Percentiles rank a stretch among this genome's conserved stretches.
Conservation (phyloP, 2,797 vertebrate species). For the Esox masquinongy region DNA sequence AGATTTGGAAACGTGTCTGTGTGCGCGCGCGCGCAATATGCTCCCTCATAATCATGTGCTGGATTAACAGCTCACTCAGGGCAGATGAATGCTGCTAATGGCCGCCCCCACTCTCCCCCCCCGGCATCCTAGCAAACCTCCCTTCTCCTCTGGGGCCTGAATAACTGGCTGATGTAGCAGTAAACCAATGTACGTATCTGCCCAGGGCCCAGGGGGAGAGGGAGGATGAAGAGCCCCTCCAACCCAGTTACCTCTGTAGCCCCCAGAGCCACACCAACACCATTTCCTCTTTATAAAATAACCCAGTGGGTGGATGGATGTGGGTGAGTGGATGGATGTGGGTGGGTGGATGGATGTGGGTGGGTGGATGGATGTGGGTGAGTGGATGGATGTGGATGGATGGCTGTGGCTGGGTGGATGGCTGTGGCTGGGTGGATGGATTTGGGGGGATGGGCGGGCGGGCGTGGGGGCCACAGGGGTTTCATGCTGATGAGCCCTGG, state of each 20-base stretch:
- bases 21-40: constrained; percentile 48
- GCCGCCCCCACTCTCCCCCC: constrained; percentile 26
- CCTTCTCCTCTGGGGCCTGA: constrained; percentile 30
- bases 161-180: constrained; percentile 48
- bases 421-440: constrained; percentile 5
- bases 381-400: constrained; percentile 41
- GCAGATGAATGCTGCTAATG: neutral
- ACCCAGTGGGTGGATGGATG: constrained; percentile 53
- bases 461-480: constrained; percentile 20
- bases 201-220: constrained; percentile 23
- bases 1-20: constrained; percentile 12
- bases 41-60: constrained; percentile 64
- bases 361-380: constrained; percentile 41
- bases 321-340: constrained; percentile 44
- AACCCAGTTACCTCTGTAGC: neutral
- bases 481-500: constrained; percentile 55
- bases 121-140: constrained; percentile 30
- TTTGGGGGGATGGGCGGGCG: neutral
- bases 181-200: constrained; percentile 43
- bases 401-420: constrained; percentile 41
- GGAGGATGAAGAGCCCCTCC: constrained; percentile 29
- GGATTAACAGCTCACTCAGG: constrained; percentile 65
- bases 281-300: constrained; percentile 63
- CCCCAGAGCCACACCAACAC: constrained; percentile 36
- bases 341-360: constrained; percentile 37